Base-by-base conservation (phyloP, 2,888 invertebrate genomes). In the Acleris sparsana region DNA sequence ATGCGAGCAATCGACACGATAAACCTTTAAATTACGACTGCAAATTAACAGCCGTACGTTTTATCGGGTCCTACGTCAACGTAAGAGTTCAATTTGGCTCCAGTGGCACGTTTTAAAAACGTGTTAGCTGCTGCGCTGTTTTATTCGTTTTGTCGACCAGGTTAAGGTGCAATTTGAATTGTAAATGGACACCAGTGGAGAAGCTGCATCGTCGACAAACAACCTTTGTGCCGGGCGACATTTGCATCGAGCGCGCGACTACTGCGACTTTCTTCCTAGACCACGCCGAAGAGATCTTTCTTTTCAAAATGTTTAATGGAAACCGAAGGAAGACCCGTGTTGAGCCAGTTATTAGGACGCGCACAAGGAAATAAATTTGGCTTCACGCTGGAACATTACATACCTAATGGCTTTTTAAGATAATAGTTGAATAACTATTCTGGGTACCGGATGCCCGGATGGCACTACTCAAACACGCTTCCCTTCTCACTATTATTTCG, bases 191-290 rank as follows among this genome's bases (percentile, higher is more conserved):
- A 46, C 55, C 48, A 20, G 29, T 17, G 58, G 55, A 66, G 66
- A 33, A 57, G 62, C 64, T 64, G 64, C 66, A 62, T 56, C 29
- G 49, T 29, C 61, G 62, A 66, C 66, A 66, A 66, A 66, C 66
- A 66, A 66, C 61, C 66, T 66, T 66, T 66, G 66, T 66, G 66
- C 61, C 53, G 48, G 2, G 22, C 46, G 52, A 57, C 61, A 66
- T 66, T 66, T 66, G 62, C 62, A 66, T 66, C 48, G 25, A 44
- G 55, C 44, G 25, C 53, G 25, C 43, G 44, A 51, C 62, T 48
- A 56, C 44, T 51, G 39, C 33, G 56, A 61, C 44, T 49, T 53
- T 52, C 62, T 53, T 66, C 52, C 55, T 22, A 44, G 46, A 7
- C 44, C 46, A 29, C 18, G 25, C 49, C 63, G 46, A 48, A 53